Evolutionary conservation across 2,113 vertebrate genomes (phyloP).

Genomic region (Lophura nycthemera): DNA sequence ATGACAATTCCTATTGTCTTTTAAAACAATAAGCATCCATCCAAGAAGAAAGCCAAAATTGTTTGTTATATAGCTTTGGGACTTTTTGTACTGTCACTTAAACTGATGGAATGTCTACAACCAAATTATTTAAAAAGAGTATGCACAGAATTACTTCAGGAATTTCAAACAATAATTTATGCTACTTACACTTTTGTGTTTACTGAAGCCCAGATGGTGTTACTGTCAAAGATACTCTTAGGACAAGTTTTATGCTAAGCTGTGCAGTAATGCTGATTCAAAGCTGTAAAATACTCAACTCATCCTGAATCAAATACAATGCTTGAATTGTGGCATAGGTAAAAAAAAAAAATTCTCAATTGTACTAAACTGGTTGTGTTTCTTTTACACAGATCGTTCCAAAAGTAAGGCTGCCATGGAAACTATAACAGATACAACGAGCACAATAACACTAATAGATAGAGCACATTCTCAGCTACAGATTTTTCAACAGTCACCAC

Average conservation of each 20-base stretch:
- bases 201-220: neutral
- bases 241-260: neutral
- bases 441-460: too few relatives aligned
- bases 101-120: neutral
- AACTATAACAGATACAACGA: too few relatives aligned
- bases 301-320: neutral
- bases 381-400: neutral
- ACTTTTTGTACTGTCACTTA: slow-evolving; percentile 54
- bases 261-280: neutral
- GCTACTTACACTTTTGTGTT: neutral
- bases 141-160: slow-evolving; percentile 19
- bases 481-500: too few relatives aligned
- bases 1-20: slow-evolving; percentile 57
- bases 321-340: neutral
- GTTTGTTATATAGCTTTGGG: slow-evolving; percentile 46
- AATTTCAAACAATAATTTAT: neutral
- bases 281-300: neutral
- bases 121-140: slow-evolving; percentile 13
- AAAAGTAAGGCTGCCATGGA: too few relatives aligned
- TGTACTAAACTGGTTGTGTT: neutral
- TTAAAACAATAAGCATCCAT: slow-evolving; percentile 57
- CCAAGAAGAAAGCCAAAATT: slow-evolving; percentile 64
- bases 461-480: too few relatives aligned
- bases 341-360: neutral
- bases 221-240: neutral